Conservation (phyloP, 2,888 invertebrate genomes). For the Volucella inflata region DNA sequence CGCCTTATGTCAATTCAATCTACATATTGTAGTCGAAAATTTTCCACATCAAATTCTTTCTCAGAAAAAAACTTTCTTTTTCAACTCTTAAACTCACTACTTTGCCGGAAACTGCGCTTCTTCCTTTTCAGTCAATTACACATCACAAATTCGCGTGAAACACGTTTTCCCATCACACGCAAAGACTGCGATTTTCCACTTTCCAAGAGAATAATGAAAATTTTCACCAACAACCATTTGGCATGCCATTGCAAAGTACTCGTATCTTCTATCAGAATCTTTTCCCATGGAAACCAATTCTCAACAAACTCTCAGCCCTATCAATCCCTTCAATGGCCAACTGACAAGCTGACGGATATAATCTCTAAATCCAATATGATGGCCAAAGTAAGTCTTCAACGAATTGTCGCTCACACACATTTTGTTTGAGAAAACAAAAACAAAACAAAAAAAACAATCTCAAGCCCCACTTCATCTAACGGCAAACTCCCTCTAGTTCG, state of each 20-base stretch:
- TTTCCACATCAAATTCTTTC: too few species aligned
- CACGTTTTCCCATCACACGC: conserved; percentile 1
- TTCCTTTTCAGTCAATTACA: too few species aligned
- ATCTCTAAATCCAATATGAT: conserved; percentile 39
- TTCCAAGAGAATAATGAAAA: conserved; percentile 4
- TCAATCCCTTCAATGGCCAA: neutral
- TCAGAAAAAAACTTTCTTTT: too few species aligned
- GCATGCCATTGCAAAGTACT: conserved; percentile 41
- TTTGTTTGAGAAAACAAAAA: neutral
- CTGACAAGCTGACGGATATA: conserved; percentile 32
- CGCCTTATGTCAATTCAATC: too few species aligned
- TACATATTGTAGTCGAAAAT: too few species aligned
- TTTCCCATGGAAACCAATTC: conserved; percentile 39
- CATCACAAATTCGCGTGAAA: conserved; percentile 11
- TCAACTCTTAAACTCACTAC: too few species aligned
- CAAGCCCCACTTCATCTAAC: conserved; percentile 43
- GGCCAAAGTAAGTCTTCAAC: conserved; percentile 53
- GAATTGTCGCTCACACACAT: conserved; percentile 56
- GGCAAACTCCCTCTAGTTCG: conserved; percentile 62
- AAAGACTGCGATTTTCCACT: neutral
- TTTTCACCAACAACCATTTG: conserved; percentile 1
- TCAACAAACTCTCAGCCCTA: neutral
- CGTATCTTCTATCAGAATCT: conserved; percentile 12
- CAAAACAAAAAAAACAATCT: neutral
- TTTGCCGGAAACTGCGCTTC: too few species aligned